A percentile compares a stretch with the other conserved stretches of the same genome.
These are phyloP conservation scores for Gymnocephalus cernua DNA, from an alignment of 2,113 vertebrate species.

Conservation along the genomic window DNA sequence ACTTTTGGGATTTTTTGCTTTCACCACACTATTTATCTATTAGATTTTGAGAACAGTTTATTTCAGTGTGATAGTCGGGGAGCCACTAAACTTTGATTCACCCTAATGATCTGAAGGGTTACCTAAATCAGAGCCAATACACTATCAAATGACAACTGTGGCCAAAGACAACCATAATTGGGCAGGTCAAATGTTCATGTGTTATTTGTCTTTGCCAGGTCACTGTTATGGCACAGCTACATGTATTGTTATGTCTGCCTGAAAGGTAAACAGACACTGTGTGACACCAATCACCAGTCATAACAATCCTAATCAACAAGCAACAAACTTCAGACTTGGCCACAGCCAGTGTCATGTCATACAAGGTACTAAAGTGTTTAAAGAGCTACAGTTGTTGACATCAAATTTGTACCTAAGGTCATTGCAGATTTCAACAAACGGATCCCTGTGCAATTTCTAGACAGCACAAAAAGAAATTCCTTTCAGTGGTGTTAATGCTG, in stretches of 20 bases:
- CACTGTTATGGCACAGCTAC: neutral
- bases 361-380: slow-evolving; percentile 35
- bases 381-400: slow-evolving; percentile 24
- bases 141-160: slow-evolving; percentile 5
- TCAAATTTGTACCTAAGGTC: slow-evolving; percentile 46
- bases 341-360: neutral
- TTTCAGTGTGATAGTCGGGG: neutral
- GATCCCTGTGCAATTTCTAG: slow-evolving; percentile 16
- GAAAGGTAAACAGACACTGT: slow-evolving; percentile 42
- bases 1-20: neutral
- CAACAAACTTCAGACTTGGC: slow-evolving; percentile 34
- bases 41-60: neutral
- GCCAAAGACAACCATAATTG: neutral
- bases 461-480: slow-evolving; percentile 49
- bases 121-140: neutral
- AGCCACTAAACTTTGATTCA: neutral
- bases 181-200: neutral
- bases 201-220: neutral
- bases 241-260: slow-evolving; percentile 51
- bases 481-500: slow-evolving; percentile 11
- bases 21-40: neutral
- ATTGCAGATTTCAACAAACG: slow-evolving; percentile 52
- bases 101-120: neutral
- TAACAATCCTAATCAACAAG: slow-evolving; percentile 63
- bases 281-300: slow-evolving; percentile 54